Evolutionary conservation across 1,140 invertebrate species (phyloP).

Genomic region (Aphelenchoides fujianensis): DNA sequence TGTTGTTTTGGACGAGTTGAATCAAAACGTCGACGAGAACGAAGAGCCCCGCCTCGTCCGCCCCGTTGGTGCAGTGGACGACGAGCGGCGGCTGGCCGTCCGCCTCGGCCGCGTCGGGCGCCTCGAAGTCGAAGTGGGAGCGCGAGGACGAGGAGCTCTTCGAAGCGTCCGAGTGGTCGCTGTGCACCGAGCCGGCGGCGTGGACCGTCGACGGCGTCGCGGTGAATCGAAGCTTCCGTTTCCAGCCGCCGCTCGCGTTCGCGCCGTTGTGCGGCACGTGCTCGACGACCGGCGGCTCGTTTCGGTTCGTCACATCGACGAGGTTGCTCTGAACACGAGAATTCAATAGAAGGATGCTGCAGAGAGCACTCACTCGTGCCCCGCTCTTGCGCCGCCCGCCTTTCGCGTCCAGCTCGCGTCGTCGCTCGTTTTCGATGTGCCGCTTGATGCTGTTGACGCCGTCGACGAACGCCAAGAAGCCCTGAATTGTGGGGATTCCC

Average conservation of each 20-base stretch:
- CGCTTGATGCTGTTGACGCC: conserved; percentile 52
- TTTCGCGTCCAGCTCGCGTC: conserved; percentile 24
- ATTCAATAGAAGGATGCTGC: conserved; percentile 3
- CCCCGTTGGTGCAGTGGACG: conserved; percentile 47
- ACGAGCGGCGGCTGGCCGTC: conserved; percentile 29
- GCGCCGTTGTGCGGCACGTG: background rate
- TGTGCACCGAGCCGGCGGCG: background rate
- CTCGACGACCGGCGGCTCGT: too few species aligned
- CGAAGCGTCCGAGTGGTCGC: background rate
- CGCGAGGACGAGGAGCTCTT: background rate
- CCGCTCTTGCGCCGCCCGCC: conserved; percentile 25
- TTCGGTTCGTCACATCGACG: conserved; percentile 38
- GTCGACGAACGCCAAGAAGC: conserved; percentile 45
- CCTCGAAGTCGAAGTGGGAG: background rate
- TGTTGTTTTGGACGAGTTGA: conserved; percentile 47
- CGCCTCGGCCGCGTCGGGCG: background rate
- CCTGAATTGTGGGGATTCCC: conserved; percentile 13
- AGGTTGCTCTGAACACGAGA: conserved; percentile 25
- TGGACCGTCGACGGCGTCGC: background rate
- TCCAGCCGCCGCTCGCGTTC: conserved; percentile 21
- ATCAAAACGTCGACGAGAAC: conserved; percentile 43
- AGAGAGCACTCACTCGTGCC: conserved; percentile 2
- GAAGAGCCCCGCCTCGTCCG: conserved; percentile 37
- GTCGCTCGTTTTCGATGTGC: conserved; percentile 52
- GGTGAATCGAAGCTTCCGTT: conserved; percentile 20